A percentile compares a stretch with the other conserved stretches of the same genome.
phyloP scores from a whole-genome alignment of 2,113 vertebrate species.

The Sturnus vulgaris region DNA sequence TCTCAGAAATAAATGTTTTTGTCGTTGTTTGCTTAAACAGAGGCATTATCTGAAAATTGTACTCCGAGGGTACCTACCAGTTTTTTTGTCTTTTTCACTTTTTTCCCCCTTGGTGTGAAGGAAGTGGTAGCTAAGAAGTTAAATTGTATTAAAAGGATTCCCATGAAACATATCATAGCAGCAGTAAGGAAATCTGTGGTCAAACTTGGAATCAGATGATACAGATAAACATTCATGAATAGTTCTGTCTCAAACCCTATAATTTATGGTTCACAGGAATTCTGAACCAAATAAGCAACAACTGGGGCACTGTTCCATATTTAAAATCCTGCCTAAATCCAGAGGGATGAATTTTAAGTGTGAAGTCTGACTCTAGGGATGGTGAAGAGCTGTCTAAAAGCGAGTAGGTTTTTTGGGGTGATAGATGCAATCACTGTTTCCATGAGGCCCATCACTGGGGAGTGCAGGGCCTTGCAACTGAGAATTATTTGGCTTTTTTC shows the following conservation, averaged over 20 bases:
- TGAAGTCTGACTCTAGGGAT: not conserved
- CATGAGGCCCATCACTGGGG: not conserved
- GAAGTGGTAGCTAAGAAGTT: not conserved
- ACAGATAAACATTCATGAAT: not conserved
- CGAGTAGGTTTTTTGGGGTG: not conserved
- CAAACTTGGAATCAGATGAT: not conserved
- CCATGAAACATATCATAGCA: not conserved
- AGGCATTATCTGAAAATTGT: not conserved
- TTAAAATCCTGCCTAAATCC: not conserved
- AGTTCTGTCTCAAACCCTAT: not conserved
- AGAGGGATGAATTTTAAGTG: not conserved
- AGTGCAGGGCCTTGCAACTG: not conserved
- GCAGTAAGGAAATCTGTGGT: not conserved
- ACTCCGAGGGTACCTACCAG: not conserved
- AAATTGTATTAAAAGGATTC: not conserved
- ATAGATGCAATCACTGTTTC: not conserved
- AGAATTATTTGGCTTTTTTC: conserved; percentile 5
- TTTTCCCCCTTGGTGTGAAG: not conserved
- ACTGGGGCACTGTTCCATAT: not conserved
- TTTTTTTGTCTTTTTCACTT: not conserved
- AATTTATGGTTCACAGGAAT: not conserved
- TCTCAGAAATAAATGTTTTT: not conserved
- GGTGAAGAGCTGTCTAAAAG: not conserved
- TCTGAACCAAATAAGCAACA: not conserved
- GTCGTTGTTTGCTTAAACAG: not conserved